phyloP scores from a whole-genome alignment of 2,888 invertebrate genomes.

The Sussaba pulchella region DNA sequence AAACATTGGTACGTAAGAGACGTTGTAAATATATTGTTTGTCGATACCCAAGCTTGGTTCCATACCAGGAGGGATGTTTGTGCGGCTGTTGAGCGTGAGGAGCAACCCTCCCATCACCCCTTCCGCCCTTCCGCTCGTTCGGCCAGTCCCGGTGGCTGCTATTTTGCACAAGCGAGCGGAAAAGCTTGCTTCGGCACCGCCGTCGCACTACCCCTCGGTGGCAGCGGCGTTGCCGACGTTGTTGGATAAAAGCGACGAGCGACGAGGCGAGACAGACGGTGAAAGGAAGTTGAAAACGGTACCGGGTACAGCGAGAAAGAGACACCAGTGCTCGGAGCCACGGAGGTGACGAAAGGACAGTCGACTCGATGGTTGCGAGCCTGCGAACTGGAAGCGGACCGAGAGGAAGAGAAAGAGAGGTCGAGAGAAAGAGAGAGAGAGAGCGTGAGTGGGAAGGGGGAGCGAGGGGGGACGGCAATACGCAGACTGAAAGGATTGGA shows the following conservation, averaged over 20 bases:
- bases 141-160: constrained; percentile 44
- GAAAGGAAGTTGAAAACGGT: constrained; percentile 43
- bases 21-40: constrained; percentile 33
- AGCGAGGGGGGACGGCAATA: constrained; percentile 9
- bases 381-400: constrained; percentile 19
- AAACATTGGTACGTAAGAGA: constrained; percentile 1
- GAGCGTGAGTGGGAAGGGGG: not conserved
- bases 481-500: constrained; percentile 41
- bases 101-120: constrained; percentile 30
- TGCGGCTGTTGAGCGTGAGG: constrained; percentile 25
- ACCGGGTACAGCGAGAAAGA: constrained; percentile 35
- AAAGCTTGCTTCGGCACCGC: constrained; percentile 48
- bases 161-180: constrained; percentile 61
- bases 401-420: no score
- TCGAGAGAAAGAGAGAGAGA: no score
- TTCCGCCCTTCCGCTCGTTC: constrained; percentile 46
- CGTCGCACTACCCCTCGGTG: constrained; percentile 27
- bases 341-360: constrained; percentile 31
- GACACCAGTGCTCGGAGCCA: constrained; percentile 10
- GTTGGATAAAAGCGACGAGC: constrained; percentile 59
- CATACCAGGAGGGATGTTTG: constrained; percentile 58
- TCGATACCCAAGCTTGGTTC: constrained; percentile 17
- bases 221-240: constrained; percentile 33
- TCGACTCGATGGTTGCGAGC: constrained; percentile 18
- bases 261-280: constrained; percentile 62